Evolutionary conservation across 2,113 vertebrate species (phyloP), one percentile per base, ranked within the genome.

Genomic region (Hydropotes inermis): DNA sequence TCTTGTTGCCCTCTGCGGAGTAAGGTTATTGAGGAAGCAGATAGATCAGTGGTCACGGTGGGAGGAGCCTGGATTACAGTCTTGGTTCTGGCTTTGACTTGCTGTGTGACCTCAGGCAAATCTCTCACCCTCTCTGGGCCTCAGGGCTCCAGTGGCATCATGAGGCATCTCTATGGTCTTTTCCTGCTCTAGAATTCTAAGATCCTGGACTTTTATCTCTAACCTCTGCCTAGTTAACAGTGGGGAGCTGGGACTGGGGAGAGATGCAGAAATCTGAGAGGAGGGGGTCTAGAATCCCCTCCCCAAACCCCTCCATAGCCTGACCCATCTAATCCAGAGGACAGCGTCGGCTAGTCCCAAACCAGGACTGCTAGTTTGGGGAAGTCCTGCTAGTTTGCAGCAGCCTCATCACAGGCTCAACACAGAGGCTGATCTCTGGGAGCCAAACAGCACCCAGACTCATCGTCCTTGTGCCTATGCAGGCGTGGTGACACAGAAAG

Each of bases 401-500:
- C 93, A 97, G 61, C 97, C 94, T 76, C 30, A 33, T 98, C 95
- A 82, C 90, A 98, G 93, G 76, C 17, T 85, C 97, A 74, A 95
- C 92, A 33, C n/a, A 6, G 30, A 89, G 79, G 28, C 97, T 95
- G 96, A 55, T 54, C n/a, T 97, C 96, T 50, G 95, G 87, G 89
- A 97, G 97, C 87, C 94, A 96, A 93, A 89, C 94, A 95, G 64
- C 15, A 87, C 81, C 81, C 91, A 57, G 96, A 95, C 95, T 98
- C 98, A 97, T 97, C 96, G 92, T 93, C 87, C 95, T 97, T 92
- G 92, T 94, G 95, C 96, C 93, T 91, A 39, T 1, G 82, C 96
- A 97, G 97, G 82, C 92, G 79, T 60, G 87, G 64, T 97, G 98
- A 98, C 97, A 82, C 97, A 92, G 84, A 97, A 99, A 97, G 96